These are phyloP conservation scores for Rattus rattus DNA, from an alignment of 2,113 vertebrate genomes.

Conservation along the genomic window DNA sequence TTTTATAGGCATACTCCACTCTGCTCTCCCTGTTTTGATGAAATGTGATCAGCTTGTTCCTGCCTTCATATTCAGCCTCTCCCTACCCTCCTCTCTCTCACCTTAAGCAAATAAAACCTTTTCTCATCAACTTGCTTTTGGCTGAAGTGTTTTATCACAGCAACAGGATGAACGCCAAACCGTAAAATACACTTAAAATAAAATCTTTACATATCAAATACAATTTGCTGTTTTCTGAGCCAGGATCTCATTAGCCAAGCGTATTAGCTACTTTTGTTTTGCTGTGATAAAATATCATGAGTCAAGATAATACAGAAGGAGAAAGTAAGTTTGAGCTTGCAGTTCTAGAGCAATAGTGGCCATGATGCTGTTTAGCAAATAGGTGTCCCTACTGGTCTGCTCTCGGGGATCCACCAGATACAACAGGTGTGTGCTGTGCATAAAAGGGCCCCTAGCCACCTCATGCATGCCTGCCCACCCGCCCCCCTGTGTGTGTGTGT, in stretches of 20 bases:
- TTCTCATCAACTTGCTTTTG: background rate
- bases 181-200: slow-evolving; percentile 42
- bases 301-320: background rate
- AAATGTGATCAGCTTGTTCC: background rate
- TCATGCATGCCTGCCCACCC: no score
- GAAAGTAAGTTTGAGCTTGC: background rate
- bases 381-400: no score
- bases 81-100: background rate
- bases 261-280: background rate
- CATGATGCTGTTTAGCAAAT: no score
- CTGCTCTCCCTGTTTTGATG: background rate
- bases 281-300: background rate
- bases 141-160: background rate
- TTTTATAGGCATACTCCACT: background rate
- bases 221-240: background rate
- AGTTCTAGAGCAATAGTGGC: background rate
- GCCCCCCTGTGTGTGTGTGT: no score
- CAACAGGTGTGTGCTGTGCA: no score
- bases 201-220: slow-evolving; percentile 26
- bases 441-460: no score
- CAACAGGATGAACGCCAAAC: background rate
- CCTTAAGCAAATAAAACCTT: background rate
- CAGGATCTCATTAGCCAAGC: background rate
- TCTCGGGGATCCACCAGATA: no score
- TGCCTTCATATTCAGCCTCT: background rate